Evolutionary conservation across 2,888 invertebrate species (phyloP), one percentile per base, ranked within the genome.

Genomic region (Spodoptera exigua): DNA sequence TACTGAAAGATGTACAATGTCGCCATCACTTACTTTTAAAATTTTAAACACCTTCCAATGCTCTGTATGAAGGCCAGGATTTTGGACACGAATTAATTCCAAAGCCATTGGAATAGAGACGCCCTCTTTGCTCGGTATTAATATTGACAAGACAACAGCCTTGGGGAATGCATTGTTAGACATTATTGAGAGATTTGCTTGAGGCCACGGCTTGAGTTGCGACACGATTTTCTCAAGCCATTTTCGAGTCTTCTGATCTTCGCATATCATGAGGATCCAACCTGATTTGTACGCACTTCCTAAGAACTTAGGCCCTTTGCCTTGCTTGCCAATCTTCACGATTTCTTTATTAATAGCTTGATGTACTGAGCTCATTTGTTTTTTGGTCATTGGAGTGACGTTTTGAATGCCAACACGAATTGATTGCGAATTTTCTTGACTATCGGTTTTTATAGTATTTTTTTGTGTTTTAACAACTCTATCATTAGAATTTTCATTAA

Each of bases 171-270:
- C 14, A 3, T 5, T 12, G 12, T 10, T 7, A n/a, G 5, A 12
- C 11, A 13, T 59, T 14, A 59, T 2, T 7, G 47, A 55, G 10
- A 69, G 55, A 1, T 18, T 18, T 2, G 68, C 68, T 55, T 14
- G 60, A 18, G 60, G 51, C 68, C 68, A 69, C 3, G 68, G 68
- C n/a, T 52, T 54, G 10, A 69, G 54, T 32, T 35, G 35, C 9
- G 71, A 60, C 3, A 69, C 16, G 7, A 32, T 40, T 2, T 12
- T 37, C 16, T 70, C 54, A 41, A 69, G 68, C 68, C 68, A 69
- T 52, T 32, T 64, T 9, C 17, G 43, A 48, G 71, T 69, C 5
- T 32, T 12, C n/a, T 41, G 7, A 35, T 64, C 48, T 35, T 60
- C 51, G 17, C 68, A 69, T 3, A 35, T 39, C 53, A 69, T 59